Evolutionary conservation across 2,797 vertebrate genomes (phyloP), one percentile per base, ranked within the genome.

Genomic region (Sebastolobus alascanus): DNA sequence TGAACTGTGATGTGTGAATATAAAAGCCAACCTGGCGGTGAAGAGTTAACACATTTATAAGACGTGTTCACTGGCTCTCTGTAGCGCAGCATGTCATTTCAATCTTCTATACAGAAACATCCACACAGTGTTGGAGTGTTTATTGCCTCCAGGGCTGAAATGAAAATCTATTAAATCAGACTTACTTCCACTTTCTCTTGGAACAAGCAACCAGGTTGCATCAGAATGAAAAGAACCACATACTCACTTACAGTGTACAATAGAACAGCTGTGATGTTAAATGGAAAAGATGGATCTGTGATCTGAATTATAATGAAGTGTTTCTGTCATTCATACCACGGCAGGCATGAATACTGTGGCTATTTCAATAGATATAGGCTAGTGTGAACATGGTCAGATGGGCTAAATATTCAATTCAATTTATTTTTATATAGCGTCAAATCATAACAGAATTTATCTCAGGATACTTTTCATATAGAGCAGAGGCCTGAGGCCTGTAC

Each of bases 91-190:
- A 14, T 75, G 66, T 68, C 50, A 64, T 88, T 82, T 78, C 52
- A 73, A 14, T 75, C 71, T 69, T n/a, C 46, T 55, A 46, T 70
- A 58, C 5, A 55, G 58, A 64, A 73, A 73, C 71, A 75, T 80
- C 63, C 10, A 55, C 73, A 20, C 71, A 22, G 3, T 55, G 58
- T 52, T 56, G 54, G 22, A 73, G 77, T 68, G 70, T 72, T 87
- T 86, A 68, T 75, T 18, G 82, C 80, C 71, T 82, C 60, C 54
- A 67, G 75, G 64, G 67, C 43, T 64, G 74, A 79, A 80, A 79
- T 64, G 69, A 86, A 80, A 89, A 79, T 54, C 79, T 61, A 83
- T 83, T 77, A 80, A 84, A 77, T 79, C 35, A 8, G 77, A 68
- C 55, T 72, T 70, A 38, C 55, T 75, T 78, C 55, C 55, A 63